Percentiles rank a stretch among this genome's conserved stretches.
These are phyloP conservation scores for Crotalus helleri DNA, from an alignment of 2,113 vertebrate genomes.

Conservation along the genomic window DNA sequence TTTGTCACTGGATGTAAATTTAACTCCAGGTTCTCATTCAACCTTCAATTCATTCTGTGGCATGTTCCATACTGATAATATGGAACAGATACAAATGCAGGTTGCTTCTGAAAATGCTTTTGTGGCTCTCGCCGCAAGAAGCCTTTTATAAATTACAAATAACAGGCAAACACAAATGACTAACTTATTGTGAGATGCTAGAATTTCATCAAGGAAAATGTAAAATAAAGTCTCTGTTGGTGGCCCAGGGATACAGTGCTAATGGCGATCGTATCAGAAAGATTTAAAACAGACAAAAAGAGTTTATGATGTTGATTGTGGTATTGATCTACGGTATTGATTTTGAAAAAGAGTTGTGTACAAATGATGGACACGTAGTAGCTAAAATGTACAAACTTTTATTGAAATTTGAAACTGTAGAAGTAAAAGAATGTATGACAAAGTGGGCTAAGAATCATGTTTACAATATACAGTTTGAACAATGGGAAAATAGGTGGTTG, in stretches of 20 bases:
- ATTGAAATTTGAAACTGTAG: not conserved
- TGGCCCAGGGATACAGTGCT: not conserved
- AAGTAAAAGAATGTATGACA: not conserved
- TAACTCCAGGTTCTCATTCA: not conserved
- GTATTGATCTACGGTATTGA: not conserved
- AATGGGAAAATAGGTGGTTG: not conserved
- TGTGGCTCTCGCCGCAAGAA: not conserved
- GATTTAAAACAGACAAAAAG: not conserved
- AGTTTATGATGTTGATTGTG: not conserved
- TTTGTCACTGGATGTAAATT: not conserved
- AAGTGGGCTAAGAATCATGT: not conserved
- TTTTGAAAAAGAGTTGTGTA: not conserved
- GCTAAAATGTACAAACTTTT: not conserved
- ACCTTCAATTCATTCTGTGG: not conserved
- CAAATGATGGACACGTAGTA: not conserved
- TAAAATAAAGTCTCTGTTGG: not conserved
- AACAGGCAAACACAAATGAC: not conserved
- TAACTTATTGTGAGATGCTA: not conserved
- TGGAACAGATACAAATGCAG: not conserved
- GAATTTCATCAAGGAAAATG: not conserved
- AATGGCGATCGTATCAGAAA: not conserved
- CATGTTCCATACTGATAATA: not conserved
- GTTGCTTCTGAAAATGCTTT: not conserved
- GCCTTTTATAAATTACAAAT: not conserved
- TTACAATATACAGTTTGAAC: not conserved